These are phyloP conservation scores for Heliocidaris tuberculata DNA, from an alignment of 35 echinoderm and acorn worm genomes.

Conservation along the genomic window DNA sequence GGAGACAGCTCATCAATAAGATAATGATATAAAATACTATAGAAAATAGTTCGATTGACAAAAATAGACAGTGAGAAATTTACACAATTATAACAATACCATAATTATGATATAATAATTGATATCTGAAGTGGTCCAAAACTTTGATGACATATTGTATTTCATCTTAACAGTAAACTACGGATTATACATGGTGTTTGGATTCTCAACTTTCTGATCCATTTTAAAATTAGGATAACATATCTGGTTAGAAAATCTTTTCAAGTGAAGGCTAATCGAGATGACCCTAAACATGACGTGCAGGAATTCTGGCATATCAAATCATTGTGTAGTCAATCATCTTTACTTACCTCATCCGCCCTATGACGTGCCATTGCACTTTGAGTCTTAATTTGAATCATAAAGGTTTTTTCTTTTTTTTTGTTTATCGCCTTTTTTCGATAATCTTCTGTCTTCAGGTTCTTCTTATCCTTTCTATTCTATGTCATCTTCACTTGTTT, in stretches of 20 bases:
- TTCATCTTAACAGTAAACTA: neutral
- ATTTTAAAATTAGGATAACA: neutral
- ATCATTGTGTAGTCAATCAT: neutral
- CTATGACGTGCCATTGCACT: neutral
- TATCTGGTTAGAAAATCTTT: neutral
- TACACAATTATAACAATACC: too few relatives aligned
- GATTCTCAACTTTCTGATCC: constrained; percentile 10
- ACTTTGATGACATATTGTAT: neutral
- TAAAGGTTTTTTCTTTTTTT: too few relatives aligned
- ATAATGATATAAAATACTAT: too few relatives aligned
- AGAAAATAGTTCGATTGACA: too few relatives aligned
- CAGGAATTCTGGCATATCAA: neutral
- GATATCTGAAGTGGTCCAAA: neutral
- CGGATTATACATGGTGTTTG: neutral
- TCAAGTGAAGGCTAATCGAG: constrained; percentile 8
- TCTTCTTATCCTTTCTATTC: too few relatives aligned
- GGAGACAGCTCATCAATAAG: too few relatives aligned
- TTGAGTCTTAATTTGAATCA: neutral
- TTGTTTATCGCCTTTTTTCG: too few relatives aligned
- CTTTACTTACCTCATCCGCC: neutral
- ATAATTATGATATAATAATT: too few relatives aligned
- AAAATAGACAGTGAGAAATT: too few relatives aligned
- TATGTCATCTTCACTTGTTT: too few relatives aligned
- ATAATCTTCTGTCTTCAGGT: too few relatives aligned
- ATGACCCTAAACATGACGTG: neutral